Evolutionary conservation across 2,113 vertebrate species (phyloP).

Genomic region (Sula dactylatra): DNA sequence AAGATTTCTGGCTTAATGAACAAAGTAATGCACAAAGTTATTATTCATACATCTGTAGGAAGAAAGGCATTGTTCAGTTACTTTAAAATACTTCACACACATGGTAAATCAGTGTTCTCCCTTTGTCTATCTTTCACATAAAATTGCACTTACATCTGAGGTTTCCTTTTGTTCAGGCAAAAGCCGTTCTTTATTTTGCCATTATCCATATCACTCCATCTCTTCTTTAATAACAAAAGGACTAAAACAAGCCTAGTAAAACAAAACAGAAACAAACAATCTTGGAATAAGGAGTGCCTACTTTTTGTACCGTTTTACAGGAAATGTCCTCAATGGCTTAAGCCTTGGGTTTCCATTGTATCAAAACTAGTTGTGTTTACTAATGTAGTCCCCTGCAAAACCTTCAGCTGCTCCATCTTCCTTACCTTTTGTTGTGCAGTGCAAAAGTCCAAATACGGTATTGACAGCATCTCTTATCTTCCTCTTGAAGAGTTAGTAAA

Average conservation of each 20-base stretch:
- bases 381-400: neutral
- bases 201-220: neutral
- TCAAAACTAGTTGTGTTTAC: neutral
- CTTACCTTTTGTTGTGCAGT: neutral
- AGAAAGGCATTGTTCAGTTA: neutral
- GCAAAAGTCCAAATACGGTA: neutral
- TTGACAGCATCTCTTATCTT: neutral
- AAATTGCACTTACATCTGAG: neutral
- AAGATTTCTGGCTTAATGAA: neutral
- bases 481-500: neutral
- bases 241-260: neutral
- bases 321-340: neutral
- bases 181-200: neutral
- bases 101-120: neutral
- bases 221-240: neutral
- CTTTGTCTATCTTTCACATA: neutral
- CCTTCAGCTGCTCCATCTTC: neutral
- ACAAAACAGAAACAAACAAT: neutral
- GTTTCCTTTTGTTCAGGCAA: neutral
- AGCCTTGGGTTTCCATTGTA: neutral
- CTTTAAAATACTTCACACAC: neutral
- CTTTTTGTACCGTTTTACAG: neutral
- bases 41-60: neutral
- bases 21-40: neutral
- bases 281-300: neutral